phyloP scores from a whole-genome alignment of 2,888 invertebrate genomes.

The Euzophera pinguis region DNA sequence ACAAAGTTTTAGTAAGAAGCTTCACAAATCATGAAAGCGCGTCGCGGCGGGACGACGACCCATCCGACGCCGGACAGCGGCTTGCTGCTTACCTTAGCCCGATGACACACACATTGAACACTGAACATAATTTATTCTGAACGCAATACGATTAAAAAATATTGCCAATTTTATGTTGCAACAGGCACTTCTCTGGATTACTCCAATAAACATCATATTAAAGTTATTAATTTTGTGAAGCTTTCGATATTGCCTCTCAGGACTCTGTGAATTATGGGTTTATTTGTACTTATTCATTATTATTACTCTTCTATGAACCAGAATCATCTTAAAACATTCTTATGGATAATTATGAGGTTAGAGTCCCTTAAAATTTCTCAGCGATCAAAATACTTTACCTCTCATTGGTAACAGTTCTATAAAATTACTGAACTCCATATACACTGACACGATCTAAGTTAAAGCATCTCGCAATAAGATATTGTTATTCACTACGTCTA shows the following conservation, averaged over 20 bases:
- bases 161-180: constrained; percentile 78
- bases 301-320: constrained; percentile 54
- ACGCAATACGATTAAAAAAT: constrained; percentile 72
- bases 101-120: constrained; percentile 49
- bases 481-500: constrained; percentile 74
- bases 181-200: constrained; percentile 79
- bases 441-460: constrained; percentile 74
- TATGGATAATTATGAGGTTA: constrained; percentile 52
- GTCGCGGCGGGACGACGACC: constrained; percentile 34
- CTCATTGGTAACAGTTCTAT: constrained; percentile 60
- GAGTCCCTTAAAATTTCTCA: constrained; percentile 49
- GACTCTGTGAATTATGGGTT: constrained; percentile 57
- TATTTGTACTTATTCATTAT: constrained; percentile 69
- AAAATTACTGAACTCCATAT: constrained; percentile 69
- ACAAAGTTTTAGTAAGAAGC: constrained; percentile 78
- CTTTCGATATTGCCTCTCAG: constrained; percentile 66
- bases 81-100: constrained; percentile 20
- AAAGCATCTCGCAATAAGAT: constrained; percentile 78
- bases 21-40: constrained; percentile 56
- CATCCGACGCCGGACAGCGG: constrained; percentile 18
- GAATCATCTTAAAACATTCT: constrained; percentile 50
- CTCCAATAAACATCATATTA: constrained; percentile 78
- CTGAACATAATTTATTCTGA: constrained; percentile 61
- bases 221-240: constrained; percentile 69
- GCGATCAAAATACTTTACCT: constrained; percentile 61